A percentile compares a stretch with the other conserved stretches of the same genome.
phyloP scores from a whole-genome alignment of 2,888 invertebrate genomes.

The Amphipoea oculea region DNA sequence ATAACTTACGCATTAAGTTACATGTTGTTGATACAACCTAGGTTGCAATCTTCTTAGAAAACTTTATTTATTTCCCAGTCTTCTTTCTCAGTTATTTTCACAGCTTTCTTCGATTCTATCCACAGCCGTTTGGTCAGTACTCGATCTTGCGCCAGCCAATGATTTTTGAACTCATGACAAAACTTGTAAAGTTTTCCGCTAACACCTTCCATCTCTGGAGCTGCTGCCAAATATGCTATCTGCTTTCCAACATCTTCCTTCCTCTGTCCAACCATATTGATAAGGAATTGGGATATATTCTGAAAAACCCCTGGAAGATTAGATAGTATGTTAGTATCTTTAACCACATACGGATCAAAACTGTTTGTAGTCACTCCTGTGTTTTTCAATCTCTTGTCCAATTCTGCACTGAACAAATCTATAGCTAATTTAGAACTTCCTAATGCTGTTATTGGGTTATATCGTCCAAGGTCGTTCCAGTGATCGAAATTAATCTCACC shows the following conservation, averaged over 20 bases:
- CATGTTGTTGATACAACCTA: background rate
- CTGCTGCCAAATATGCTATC: conserved; percentile 80
- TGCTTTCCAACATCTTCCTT: conserved; percentile 82
- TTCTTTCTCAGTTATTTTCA: conserved; percentile 77
- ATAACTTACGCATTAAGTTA: background rate
- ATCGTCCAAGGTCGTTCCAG: conserved; percentile 81
- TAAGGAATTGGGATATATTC: conserved; percentile 73
- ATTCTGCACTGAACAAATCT: conserved; percentile 91
- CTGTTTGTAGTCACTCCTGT: conserved; percentile 92
- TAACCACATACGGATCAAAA: conserved; percentile 89
- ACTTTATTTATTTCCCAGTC: conserved; percentile 75
- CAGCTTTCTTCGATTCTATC: conserved; percentile 79
- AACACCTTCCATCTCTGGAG: conserved; percentile 72
- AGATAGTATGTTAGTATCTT: conserved; percentile 78
- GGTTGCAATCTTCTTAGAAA: background rate
- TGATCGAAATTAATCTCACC: conserved; percentile 83
- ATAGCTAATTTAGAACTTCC: conserved; percentile 91
- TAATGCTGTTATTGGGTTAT: conserved; percentile 73
- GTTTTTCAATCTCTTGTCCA: conserved; percentile 89
- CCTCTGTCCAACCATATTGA: conserved; percentile 78
- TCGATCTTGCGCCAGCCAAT: conserved; percentile 77
- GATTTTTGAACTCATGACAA: conserved; percentile 78
- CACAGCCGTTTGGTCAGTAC: conserved; percentile 77
- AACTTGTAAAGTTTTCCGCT: conserved; percentile 83
- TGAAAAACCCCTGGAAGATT: conserved; percentile 72